Evolutionary conservation across 1,140 invertebrate genomes (phyloP), one percentile per base, ranked within the genome.

Genomic region (Monomorium pharaonis): DNA sequence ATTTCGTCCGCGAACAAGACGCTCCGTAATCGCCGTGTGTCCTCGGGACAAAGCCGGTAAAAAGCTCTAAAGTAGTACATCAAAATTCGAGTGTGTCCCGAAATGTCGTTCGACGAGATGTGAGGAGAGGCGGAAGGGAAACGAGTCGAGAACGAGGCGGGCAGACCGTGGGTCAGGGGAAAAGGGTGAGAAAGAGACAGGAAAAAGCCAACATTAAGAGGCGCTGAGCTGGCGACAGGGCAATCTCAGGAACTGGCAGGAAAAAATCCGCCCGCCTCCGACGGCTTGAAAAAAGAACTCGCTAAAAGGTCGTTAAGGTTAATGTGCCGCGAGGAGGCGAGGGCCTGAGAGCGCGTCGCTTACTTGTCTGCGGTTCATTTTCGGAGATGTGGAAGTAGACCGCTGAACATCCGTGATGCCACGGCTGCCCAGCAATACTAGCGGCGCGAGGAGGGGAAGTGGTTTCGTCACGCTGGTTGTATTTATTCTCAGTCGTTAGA

Each of bases 231-330:
- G 85, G 92, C 92, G 92, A 92, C 90, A 93, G 90, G 89, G 90
- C 91, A 93, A 94, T 93, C 93, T 93, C 92, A 89, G 91, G 78
- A 90, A 91, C 87, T 86, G 84, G 81, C 58, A 86, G 65, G 75
- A 88, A 92, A 91, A 92, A 91, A 91, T 90, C 85, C 84, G 83
- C 47, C 83, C 70, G 44, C 21, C 81, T 51, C 70, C 58, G 21
- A 42, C 49, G 69, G 69, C 33, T 84, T 83, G 83, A 86, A 91
- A 92, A 92, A 92, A 92, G 83, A 85, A 85, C 88, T 88, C 69
- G 89, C 92, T 94, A 93, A 94, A 94, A 94, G 93, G 92, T 94
- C 93, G 93, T 94, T 94, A 94, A 94, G 92, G 92, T 92, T 94
- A 94, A 94, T 94, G 93, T 76, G 91, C 86, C 88, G 85, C 85